A percentile compares a stretch with the other conserved stretches of the same genome.
Evolutionary conservation across 2,113 vertebrate genomes (phyloP).

Genomic region (Athene noctua): DNA sequence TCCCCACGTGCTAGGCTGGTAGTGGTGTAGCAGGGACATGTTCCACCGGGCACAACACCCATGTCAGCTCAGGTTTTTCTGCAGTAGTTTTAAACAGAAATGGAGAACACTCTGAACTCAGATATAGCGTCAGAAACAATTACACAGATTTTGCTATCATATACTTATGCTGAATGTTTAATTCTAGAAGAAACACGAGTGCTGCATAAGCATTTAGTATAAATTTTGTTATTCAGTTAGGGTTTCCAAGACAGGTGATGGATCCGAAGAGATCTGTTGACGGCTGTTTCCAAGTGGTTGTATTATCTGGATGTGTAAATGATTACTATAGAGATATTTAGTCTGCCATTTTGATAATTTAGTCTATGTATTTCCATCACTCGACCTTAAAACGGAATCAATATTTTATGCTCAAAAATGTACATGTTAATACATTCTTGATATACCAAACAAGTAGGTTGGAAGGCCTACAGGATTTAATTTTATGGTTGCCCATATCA

Average conservation of each 20-base stretch:
- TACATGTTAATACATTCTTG: not conserved
- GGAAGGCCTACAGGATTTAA: not conserved
- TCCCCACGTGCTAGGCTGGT: not conserved
- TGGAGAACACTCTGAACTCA: not conserved
- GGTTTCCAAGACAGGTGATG: not conserved
- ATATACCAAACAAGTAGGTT: not conserved
- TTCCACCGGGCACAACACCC: not conserved
- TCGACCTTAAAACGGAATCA: not conserved
- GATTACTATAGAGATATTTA: not conserved
- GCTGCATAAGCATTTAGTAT: not conserved
- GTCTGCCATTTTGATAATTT: not conserved
- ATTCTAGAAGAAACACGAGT: not conserved
- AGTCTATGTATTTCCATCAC: not conserved
- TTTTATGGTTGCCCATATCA: not conserved
- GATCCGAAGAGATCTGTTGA: not conserved
- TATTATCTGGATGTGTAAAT: not conserved
- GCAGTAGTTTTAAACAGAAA: not conserved
- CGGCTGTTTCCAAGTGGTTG: not conserved
- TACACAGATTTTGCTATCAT: not conserved
- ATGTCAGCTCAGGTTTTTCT: not conserved
- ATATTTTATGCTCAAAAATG: not conserved
- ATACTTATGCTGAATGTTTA: not conserved
- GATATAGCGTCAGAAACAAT: not conserved
- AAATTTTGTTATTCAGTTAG: not conserved
- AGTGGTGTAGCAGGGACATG: fast-evolving